A percentile compares a stretch with the other conserved stretches of the same genome.
Conservation (phyloP, 2,797 vertebrate genomes). For the Acipenser oxyrinchus region DNA sequence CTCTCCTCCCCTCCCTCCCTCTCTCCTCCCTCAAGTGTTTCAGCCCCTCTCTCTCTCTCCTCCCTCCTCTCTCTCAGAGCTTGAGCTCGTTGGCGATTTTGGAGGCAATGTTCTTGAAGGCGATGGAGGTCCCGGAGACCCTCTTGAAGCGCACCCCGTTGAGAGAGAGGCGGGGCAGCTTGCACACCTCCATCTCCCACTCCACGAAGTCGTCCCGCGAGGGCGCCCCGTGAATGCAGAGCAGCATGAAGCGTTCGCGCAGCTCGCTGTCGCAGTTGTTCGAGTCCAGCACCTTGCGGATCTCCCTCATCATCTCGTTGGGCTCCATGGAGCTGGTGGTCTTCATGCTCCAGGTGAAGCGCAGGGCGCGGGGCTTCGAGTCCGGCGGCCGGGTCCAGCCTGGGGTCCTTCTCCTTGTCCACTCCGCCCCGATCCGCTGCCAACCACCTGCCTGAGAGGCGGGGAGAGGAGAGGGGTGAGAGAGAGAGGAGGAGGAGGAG, state of each 20-base stretch:
- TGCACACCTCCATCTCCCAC: slow-evolving; percentile 98
- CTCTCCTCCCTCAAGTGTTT: slow-evolving; percentile 15
- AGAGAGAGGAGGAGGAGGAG: slow-evolving; percentile 33
- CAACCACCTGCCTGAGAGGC: slow-evolving; percentile 40
- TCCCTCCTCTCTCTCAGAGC: slow-evolving; percentile 74
- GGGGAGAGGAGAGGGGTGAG: slow-evolving; percentile 7
- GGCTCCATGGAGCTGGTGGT: slow-evolving; percentile 93
- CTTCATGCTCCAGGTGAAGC: slow-evolving; percentile 95
- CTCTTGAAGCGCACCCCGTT: slow-evolving; percentile 92
- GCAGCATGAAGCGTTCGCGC: slow-evolving; percentile 84
- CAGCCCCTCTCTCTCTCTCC: slow-evolving; percentile 6
- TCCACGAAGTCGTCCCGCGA: slow-evolving; percentile 83
- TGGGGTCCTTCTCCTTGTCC: slow-evolving; percentile 52
- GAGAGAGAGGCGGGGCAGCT: slow-evolving; percentile 87
- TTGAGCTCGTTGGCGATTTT: slow-evolving; percentile 94
- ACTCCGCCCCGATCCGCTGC: slow-evolving; percentile 36
- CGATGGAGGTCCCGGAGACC: slow-evolving; percentile 89
- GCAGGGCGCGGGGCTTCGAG: slow-evolving; percentile 76
- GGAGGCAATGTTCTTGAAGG: slow-evolving; percentile 96
- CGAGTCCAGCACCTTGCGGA: slow-evolving; percentile 89
- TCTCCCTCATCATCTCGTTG: slow-evolving; percentile 89
- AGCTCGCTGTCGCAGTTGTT: slow-evolving; percentile 88
- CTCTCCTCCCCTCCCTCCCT: not conserved
- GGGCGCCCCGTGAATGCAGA: slow-evolving; percentile 79
- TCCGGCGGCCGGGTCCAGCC: slow-evolving; percentile 46